Base-by-base conservation (phyloP, 2,113 vertebrate genomes). In the Tragulus kanchil region DNA sequence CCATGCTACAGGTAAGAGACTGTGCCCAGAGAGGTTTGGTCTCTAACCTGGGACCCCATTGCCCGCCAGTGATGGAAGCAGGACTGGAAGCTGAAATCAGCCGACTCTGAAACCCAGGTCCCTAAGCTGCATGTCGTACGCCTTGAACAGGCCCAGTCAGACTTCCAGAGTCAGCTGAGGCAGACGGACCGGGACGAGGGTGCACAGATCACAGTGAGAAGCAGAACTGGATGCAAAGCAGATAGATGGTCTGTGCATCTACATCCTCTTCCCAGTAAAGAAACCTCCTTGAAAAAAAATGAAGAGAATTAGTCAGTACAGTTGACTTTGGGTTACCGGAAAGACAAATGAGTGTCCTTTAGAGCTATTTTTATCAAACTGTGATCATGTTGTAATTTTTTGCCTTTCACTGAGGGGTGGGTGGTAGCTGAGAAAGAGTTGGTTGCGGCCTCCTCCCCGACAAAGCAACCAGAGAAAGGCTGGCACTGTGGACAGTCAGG, bases 51-150 rank as follows among this genome's bases (percentile, higher is more conserved):
- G 59, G 75, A 59, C 28, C 81, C 56, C 16, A 54, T 1, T 31
- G 56, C 56, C 36, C 23, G 19, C 23, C 36, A 14, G 82, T 36
- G 11, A 7, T 4, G 3, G 48, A 67, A 50, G 56, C 31, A 65
- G 89, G 73, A 25, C 26, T 15, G n/a, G 65, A 62, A 31, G 25
- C 56, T 82, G 48, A 56, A 13, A 5, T 65, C 12, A 17, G 19
- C 28, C 13, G 86, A 42, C 65, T 86, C 26, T 0, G 13, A 42
- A 36, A 8, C 42, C 9, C 3, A 6, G 2, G 69, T 19, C 9
- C 23, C 69, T 21, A 1, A 11, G n/a, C n/a, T 19, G 8, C 8
- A 11, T 12, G 0, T 56, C 36, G 3, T 7, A 2, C 0, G 0
- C n/a, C n/a, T n/a, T 31, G 50, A 71, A 21, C 4, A 0, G 23